Percentiles rank a stretch among this genome's conserved stretches.
Evolutionary conservation across 2,113 vertebrate genomes (phyloP).

Genomic region (Atractosteus spatula): DNA sequence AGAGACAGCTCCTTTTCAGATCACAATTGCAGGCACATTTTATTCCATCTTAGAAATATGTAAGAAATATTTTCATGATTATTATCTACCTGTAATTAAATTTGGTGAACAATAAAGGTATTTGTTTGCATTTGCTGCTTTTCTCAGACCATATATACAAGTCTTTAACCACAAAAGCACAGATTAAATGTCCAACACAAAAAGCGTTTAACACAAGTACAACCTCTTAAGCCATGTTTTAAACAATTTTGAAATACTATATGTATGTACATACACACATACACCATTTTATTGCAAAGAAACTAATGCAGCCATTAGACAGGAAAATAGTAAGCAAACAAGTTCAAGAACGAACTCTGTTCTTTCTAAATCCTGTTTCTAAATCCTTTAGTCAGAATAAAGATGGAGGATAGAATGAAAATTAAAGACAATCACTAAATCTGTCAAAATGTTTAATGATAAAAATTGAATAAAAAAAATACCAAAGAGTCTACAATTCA

Average conservation of each 20-base stretch:
- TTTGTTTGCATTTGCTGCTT: slow-evolving; percentile 40
- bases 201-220: not conserved
- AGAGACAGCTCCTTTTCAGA: slow-evolving; percentile 48
- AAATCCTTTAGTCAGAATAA: too few relatives aligned
- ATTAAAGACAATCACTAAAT: too few relatives aligned
- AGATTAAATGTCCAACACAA: not conserved
- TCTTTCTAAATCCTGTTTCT: too few relatives aligned
- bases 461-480: too few relatives aligned
- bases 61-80: slow-evolving; percentile 63
- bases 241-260: not conserved
- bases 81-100: slow-evolving; percentile 79
- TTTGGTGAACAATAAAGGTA: slow-evolving; percentile 64
- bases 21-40: slow-evolving; percentile 63
- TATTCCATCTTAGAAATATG: slow-evolving; percentile 59
- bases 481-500: too few relatives aligned
- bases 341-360: too few relatives aligned
- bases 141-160: not conserved
- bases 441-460: too few relatives aligned
- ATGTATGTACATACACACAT: not conserved
- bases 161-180: not conserved
- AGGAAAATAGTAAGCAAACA: too few relatives aligned
- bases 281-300: not conserved
- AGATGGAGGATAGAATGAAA: too few relatives aligned
- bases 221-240: not conserved
- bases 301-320: too few relatives aligned